These are phyloP conservation scores for Pseudomugil gertrudae DNA, from an alignment of 2,797 vertebrate genomes.

Conservation along the genomic window DNA sequence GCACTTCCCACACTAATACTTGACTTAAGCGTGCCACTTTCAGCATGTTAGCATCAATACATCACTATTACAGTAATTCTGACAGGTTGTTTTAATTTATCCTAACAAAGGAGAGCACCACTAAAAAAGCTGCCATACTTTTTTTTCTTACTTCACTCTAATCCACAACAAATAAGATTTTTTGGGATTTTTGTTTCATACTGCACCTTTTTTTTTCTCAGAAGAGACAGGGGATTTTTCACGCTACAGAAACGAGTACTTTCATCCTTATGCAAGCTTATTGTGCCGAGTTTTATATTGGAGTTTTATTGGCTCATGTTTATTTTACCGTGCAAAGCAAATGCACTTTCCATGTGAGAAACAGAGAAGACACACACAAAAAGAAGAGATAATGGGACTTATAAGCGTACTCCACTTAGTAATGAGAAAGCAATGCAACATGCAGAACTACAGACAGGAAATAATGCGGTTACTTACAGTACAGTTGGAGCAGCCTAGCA, in stretches of 20 bases:
- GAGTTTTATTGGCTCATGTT: background rate
- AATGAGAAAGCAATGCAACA: background rate
- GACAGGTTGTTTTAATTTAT: conserved; percentile 36
- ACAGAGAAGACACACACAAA: background rate
- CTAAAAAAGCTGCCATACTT: background rate
- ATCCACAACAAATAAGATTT: background rate
- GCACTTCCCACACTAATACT: conserved; percentile 46
- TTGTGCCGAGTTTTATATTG: conserved; percentile 8
- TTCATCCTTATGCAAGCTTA: background rate
- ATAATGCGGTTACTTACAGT: background rate
- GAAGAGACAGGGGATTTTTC: background rate
- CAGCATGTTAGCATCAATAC: conserved; percentile 47
- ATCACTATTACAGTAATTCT: conserved; percentile 39
- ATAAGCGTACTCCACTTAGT: background rate
- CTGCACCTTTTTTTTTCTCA: conserved; percentile 4
- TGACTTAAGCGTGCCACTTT: conserved; percentile 30
- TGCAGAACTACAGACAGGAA: background rate
- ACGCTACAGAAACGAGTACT: background rate
- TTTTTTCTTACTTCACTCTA: background rate
- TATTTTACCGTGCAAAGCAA: background rate
- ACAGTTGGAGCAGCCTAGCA: background rate
- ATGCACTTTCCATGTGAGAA: background rate
- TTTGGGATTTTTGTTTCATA: background rate
- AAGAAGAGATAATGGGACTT: background rate
- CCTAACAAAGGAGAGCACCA: conserved; percentile 11